phyloP scores from a whole-genome alignment of 2,888 invertebrate genomes.

The Ormia ochracea region DNA sequence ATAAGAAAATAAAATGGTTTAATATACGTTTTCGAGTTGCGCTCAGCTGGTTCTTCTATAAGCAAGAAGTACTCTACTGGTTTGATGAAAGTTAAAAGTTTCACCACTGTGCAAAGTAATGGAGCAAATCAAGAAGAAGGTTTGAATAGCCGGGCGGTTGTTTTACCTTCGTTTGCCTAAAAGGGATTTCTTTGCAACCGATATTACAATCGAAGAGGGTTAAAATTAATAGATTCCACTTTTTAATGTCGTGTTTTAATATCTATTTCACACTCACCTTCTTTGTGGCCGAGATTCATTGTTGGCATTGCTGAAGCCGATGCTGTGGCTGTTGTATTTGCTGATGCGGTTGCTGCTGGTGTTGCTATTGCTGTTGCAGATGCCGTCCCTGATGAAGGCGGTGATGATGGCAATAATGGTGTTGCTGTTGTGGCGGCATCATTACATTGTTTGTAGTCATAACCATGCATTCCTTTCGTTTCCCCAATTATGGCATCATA shows the following conservation, averaged over 20 bases:
- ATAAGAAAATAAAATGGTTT: too few relatives aligned
- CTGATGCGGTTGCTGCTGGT: not conserved
- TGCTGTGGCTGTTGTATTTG: not conserved
- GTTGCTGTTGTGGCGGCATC: slow-evolving; percentile 60
- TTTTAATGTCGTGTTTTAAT: not conserved
- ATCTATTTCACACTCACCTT: slow-evolving; percentile 48
- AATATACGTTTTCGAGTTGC: too few relatives aligned
- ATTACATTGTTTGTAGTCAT: slow-evolving; percentile 67
- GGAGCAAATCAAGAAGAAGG: too few relatives aligned
- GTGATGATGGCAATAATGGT: slow-evolving; percentile 30
- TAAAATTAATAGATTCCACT: slow-evolving; percentile 23
- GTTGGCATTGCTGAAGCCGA: slow-evolving; percentile 33
- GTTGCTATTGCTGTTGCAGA: not conserved
- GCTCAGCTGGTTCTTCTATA: too few relatives aligned
- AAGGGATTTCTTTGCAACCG: too few relatives aligned
- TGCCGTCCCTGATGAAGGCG: not conserved
- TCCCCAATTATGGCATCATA: slow-evolving; percentile 74
- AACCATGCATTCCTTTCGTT: slow-evolving; percentile 71
- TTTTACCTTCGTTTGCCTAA: too few relatives aligned
- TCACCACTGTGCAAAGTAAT: too few relatives aligned
- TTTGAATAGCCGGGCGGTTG: too few relatives aligned
- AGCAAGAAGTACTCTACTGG: too few relatives aligned
- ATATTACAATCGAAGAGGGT: too few relatives aligned
- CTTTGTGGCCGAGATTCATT: slow-evolving; percentile 55
- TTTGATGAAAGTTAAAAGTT: too few relatives aligned